Percentiles rank a stretch among this genome's conserved stretches.
Conservation (phyloP, 2,888 invertebrate species). For the Euzophera pinguis region DNA sequence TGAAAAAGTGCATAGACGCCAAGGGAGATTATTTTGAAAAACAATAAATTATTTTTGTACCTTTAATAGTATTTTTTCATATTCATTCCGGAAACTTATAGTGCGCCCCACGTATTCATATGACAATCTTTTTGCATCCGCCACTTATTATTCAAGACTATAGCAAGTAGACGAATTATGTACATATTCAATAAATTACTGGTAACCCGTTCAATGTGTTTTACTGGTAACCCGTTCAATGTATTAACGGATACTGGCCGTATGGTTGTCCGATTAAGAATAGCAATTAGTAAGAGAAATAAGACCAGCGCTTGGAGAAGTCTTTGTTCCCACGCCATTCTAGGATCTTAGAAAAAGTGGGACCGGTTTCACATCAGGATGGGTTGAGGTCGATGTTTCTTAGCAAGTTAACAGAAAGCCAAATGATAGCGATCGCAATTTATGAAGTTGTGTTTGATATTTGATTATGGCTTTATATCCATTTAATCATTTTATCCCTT, state of each 20-base stretch:
- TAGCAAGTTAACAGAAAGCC: not conserved
- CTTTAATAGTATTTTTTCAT: too few relatives aligned
- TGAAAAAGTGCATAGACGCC: too few relatives aligned
- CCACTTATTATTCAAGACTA: not conserved
- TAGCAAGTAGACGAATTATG: constrained; percentile 15
- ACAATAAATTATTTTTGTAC: too few relatives aligned
- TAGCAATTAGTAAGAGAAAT: constrained; percentile 42
- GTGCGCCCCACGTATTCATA: too few relatives aligned
- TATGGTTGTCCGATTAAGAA: constrained; percentile 22
- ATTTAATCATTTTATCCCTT: too few relatives aligned
- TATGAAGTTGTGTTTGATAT: too few relatives aligned
- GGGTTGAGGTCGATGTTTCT: constrained; percentile 1
- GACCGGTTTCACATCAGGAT: constrained; percentile 49
- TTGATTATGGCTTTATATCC: too few relatives aligned
- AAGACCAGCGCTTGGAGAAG: constrained; percentile 32
- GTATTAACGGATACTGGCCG: constrained; percentile 21
- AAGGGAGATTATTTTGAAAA: too few relatives aligned
- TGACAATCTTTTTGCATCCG: too few relatives aligned
- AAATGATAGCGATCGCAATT: too few relatives aligned
- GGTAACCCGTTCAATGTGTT: constrained; percentile 18
- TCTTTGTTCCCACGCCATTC: constrained; percentile 54
- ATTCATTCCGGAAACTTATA: too few relatives aligned
- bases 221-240: constrained; percentile 18
- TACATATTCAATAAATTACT: constrained; percentile 22
- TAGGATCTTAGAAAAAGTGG: constrained; percentile 53